Evolutionary conservation across 2,113 vertebrate species (phyloP).

Genomic region (Papio anubis): DNA sequence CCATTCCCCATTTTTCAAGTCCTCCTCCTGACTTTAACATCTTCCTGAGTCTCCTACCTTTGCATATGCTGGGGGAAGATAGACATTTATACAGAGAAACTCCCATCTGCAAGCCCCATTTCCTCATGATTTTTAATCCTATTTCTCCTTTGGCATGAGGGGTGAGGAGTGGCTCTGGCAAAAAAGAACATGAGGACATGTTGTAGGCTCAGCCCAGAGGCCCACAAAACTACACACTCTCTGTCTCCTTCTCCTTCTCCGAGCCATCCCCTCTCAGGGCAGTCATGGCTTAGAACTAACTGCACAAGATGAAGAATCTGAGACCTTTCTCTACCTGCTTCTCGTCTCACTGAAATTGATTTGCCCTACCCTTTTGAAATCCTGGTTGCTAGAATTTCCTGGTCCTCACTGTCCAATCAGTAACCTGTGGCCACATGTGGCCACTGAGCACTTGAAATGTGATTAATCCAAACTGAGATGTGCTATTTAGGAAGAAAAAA

Average conservation of each 20-base stretch:
- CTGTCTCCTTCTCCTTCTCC: background rate
- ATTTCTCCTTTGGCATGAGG: background rate
- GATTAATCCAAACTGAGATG: background rate
- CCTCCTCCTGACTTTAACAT: background rate
- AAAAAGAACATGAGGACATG: too few species aligned
- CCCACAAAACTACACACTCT: background rate
- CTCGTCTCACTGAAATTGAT: background rate
- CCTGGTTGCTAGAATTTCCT: background rate
- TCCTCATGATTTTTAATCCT: background rate
- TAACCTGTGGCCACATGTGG: background rate
- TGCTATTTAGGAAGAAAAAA: background rate
- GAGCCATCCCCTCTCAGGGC: background rate
- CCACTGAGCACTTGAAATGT: background rate
- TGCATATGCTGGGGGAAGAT: background rate
- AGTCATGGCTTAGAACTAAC: background rate
- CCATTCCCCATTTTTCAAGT: background rate
- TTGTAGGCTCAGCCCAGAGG: background rate
- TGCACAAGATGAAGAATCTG: background rate
- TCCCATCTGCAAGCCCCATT: too few species aligned
- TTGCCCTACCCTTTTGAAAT: background rate
- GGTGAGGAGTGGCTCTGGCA: background rate
- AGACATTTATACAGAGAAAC: background rate
- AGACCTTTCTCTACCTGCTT: background rate
- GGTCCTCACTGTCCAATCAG: background rate
- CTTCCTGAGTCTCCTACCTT: background rate